Base-by-base conservation (phyloP, 2,888 invertebrate genomes). In the Temnothorax rugatulus region DNA sequence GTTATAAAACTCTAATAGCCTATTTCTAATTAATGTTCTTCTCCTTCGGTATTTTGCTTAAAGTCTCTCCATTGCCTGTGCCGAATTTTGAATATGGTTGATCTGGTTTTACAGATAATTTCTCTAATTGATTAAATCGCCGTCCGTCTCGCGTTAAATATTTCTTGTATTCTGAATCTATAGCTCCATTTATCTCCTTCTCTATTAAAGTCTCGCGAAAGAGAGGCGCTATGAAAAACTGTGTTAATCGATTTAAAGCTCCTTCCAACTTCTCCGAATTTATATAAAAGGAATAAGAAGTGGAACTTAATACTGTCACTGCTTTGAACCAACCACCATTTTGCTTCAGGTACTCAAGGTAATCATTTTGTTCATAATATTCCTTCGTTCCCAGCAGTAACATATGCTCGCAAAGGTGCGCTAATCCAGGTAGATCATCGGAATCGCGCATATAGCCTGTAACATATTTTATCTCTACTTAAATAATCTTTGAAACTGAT, bases 381-480 rank as follows among this genome's bases (percentile, higher is more conserved):
- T 99, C 99, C 94, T 98, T n/a, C 2, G 99, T 99, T 7, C 99
- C 99, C 89, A 99, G 95, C 93, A 99, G 99, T 59, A 99, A 96
- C 99, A 99, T 99, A 95, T 99, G 99, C 94, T 99, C 99, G 95
- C 99, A 99, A 95, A 99, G 99, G 95, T 99, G 99, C 0, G 99
- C 99, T 90, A 99, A 94, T 0, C 99, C 99, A 0, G 98, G 98
- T 50, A 99, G 92, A 87, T 98, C 97, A 29, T 96, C 96, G 0
- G 99, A 99, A 94, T 99, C 99, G 89, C 97, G 97, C 95, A 99
- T 96, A 91, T 97, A 97, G 0, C 98, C 97, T 97, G 73, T 4
- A 84, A 83, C 41, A 64, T 38, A 63, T 68, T 57, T 52, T 4
- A 44, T 21, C 5, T 61, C 15, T 61, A 47, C 15, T 66, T 38